Conservation (phyloP, 2,797 vertebrate genomes). For the Syngnathus rostellatus region DNA sequence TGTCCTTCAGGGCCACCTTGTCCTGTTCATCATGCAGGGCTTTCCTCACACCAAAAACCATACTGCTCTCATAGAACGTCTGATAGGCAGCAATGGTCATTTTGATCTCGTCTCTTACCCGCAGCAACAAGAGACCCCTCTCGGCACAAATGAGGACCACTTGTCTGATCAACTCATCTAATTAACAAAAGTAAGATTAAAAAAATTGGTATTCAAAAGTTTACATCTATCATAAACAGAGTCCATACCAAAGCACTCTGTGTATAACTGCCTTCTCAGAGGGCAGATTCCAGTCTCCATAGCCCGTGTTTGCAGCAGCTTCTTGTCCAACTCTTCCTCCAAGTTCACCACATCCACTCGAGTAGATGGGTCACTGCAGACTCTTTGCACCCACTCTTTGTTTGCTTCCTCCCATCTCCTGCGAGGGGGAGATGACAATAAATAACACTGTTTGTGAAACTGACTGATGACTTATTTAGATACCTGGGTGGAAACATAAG, state of each 20-base stretch:
- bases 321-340: conserved; percentile 78
- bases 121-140: conserved; percentile 80
- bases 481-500: conserved; percentile 86
- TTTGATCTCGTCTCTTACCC: conserved; percentile 83
- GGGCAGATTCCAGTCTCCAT: conserved; percentile 86
- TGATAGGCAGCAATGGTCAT: conserved; percentile 84
- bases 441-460: not conserved
- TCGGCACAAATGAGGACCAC: conserved; percentile 85
- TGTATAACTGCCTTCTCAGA: conserved; percentile 84
- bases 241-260: conserved; percentile 85
- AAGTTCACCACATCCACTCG: conserved; percentile 79
- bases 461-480: not conserved
- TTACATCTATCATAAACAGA: not conserved
- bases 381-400: conserved; percentile 83
- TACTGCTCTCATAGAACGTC: conserved; percentile 81
- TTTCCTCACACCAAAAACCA: conserved; percentile 87
- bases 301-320: conserved; percentile 80
- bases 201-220: not conserved
- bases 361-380: conserved; percentile 81
- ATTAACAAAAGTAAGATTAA: not conserved
- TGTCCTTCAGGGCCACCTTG: conserved; percentile 72
- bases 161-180: conserved; percentile 92
- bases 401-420: conserved; percentile 83
- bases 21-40: conserved; percentile 78
- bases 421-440: conserved; percentile 7